Evolutionary conservation across 2,888 invertebrate genomes (phyloP), one percentile per base, ranked within the genome.

Genomic region (Bellardia bayeri): DNA sequence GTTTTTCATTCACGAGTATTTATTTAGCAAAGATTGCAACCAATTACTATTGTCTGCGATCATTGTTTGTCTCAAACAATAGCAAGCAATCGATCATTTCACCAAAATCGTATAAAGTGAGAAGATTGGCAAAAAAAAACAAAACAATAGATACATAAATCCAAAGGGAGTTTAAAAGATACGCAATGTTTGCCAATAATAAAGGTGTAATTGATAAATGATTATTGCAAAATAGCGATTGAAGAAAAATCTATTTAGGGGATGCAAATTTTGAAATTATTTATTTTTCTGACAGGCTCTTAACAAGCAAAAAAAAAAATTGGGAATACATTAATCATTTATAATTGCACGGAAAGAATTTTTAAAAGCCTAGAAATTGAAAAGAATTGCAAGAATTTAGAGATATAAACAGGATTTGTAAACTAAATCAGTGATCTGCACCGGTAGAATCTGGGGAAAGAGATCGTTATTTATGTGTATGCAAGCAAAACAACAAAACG

Each of bases 121-220:
- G 23, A 69, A 51, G 51, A 68, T 79, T 79, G 78, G 42, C n/a
- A 82, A 54, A 78, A 69, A 51, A 40, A 23, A 23, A 30, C 2
- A 54, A 23, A 23, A 23, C 23, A 23, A 23, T 23, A 23, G 23
- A 30, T 69, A 7, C 13, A 49, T 30, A 68, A 56, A 42, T 56
- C 72, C 37, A 64, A 66, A 78, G n/a, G 30, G 49, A 58, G 9
- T 30, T 61, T 23, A 71, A 56, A 11, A 76, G 40, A 68, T 69
- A 88, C 88, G 80, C 86, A 89, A 88, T 89, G 88, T 89, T 90
- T 90, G 90, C 88, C 89, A 90, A 90, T 90, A 88, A 89, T 87
- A 79, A 23, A 23, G 23, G 23, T 23, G 23, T 89, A 90, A 90
- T 90, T 90, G 89, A 90, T 90, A 88, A 89, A 89, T 89, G 89